phyloP scores from a whole-genome alignment of 2,888 invertebrate species.

The Spilosoma lubricipeda region DNA sequence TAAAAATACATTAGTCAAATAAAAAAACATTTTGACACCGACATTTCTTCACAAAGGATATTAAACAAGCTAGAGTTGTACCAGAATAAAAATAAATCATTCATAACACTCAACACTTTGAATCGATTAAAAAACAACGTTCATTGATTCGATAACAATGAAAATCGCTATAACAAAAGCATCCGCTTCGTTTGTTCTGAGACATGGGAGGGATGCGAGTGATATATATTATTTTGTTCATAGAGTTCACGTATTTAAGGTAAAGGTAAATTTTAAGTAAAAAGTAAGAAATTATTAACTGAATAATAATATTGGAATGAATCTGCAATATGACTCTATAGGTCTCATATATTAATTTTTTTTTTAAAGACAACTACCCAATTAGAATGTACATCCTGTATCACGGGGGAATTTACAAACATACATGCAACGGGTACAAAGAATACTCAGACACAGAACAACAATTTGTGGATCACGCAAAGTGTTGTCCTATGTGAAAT shows the following conservation, averaged over 20 bases:
- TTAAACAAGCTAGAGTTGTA: constrained; percentile 57
- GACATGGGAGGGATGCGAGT: constrained; percentile 43
- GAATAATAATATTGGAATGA: too few relatives aligned
- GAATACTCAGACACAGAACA: too few relatives aligned
- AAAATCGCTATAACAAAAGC: constrained; percentile 80
- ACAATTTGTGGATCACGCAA: too few relatives aligned
- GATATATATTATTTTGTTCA: constrained; percentile 15
- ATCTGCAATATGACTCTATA: too few relatives aligned
- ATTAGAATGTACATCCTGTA: too few relatives aligned
- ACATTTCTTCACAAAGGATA: constrained; percentile 49
- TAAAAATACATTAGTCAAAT: constrained; percentile 61
- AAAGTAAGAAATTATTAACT: too few relatives aligned
- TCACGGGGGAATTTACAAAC: too few relatives aligned
- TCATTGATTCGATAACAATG: constrained; percentile 83
- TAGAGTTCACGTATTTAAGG: constrained; percentile 5
- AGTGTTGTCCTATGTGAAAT: too few relatives aligned
- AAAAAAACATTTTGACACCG: constrained; percentile 69
- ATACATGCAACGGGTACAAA: too few relatives aligned
- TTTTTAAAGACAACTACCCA: too few relatives aligned
- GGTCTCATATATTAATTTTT: too few relatives aligned
- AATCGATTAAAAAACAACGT: constrained; percentile 78
- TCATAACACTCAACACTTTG: constrained; percentile 80
- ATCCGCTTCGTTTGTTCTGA: constrained; percentile 54
- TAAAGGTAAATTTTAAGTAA: too few relatives aligned
- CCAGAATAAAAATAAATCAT: constrained; percentile 78